phyloP scores from a whole-genome alignment of 2,113 vertebrate genomes.

The Castor canadensis region DNA sequence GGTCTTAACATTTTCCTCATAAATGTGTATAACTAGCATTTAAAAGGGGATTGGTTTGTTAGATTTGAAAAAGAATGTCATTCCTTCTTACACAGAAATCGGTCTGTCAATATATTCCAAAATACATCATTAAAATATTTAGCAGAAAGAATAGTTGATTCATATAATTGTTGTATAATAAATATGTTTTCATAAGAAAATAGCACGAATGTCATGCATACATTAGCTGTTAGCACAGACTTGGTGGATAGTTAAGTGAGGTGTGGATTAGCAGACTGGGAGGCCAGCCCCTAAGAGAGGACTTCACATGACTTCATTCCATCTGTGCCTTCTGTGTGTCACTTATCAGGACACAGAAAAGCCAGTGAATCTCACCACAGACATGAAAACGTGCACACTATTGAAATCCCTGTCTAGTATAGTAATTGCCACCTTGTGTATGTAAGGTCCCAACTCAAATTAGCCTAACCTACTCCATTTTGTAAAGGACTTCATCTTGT shows the following conservation, averaged over 20 bases:
- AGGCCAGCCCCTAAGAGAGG: rapidly evolving
- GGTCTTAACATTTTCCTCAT: background rate
- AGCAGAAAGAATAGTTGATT: background rate
- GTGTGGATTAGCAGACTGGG: rapidly evolving
- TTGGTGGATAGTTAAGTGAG: rapidly evolving
- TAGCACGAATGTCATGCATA: rapidly evolving
- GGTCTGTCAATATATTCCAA: background rate
- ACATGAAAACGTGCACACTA: background rate
- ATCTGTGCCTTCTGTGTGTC: background rate
- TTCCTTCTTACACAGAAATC: background rate
- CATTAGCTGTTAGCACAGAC: background rate
- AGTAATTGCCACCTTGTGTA: background rate
- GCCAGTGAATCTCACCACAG: background rate
- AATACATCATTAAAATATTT: background rate
- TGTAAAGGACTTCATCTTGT: too few species aligned
- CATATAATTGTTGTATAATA: background rate
- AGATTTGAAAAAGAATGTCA: background rate
- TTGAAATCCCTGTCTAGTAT: background rate
- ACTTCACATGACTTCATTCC: rapidly evolving
- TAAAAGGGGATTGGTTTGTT: background rate
- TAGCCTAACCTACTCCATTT: too few species aligned
- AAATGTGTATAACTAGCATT: background rate
- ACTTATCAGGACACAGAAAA: background rate
- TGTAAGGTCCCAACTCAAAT: too few species aligned
- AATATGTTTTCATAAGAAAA: background rate